Conservation (phyloP, 1,140 invertebrate species). For the Apis florea region DNA sequence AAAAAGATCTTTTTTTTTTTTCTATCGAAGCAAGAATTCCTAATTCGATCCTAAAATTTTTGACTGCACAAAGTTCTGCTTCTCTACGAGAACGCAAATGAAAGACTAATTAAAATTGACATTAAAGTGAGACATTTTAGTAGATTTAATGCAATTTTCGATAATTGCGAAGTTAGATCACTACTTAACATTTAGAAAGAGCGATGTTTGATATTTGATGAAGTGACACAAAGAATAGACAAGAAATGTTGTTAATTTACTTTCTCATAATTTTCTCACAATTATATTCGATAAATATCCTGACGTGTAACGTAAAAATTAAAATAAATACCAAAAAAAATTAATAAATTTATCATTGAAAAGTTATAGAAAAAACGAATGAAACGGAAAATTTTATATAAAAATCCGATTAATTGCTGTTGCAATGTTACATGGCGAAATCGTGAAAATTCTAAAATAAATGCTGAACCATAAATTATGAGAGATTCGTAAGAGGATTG, state of each 20-base stretch:
- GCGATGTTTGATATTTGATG: neutral
- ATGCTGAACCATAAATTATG: neutral
- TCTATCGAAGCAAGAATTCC: neutral
- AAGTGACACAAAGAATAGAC: neutral
- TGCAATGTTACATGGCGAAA: neutral
- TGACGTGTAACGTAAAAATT: no score
- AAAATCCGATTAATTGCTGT: no score
- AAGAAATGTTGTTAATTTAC: neutral
- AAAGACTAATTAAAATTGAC: neutral
- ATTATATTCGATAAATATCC: no score
- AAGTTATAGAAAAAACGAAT: no score
- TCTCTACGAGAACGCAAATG: neutral
- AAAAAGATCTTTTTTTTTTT: no score
- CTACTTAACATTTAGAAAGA: neutral
- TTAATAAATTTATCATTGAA: no score
- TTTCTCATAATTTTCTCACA: no score
- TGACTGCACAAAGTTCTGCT: no score
- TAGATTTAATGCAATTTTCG: constrained; percentile 5
- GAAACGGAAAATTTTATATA: no score
- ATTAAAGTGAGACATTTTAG: constrained; percentile 10
- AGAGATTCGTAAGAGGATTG: constrained; percentile 11
- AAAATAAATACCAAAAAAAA: no score
- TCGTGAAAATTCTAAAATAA: neutral
- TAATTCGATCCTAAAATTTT: neutral
- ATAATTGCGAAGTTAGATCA: constrained; percentile 9